Base-by-base conservation (phyloP, 1,140 invertebrate genomes). In the Neodiprion fabricii region DNA sequence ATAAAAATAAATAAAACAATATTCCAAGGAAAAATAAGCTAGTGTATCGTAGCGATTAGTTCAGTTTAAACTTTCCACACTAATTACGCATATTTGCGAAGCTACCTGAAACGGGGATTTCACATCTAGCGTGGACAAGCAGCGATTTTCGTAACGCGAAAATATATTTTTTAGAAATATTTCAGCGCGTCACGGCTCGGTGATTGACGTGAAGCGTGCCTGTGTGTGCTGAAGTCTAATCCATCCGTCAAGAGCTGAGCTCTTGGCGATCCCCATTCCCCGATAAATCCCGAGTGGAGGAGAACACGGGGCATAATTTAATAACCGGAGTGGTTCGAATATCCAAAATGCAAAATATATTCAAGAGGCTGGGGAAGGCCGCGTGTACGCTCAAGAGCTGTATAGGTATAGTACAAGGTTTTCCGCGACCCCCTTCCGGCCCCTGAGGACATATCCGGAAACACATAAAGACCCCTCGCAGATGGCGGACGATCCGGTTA, bases 311-410 rank as follows among this genome's bases (percentile, higher is more conserved):
- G 11, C 11, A 61, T 61, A 61, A 61, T 61, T 61, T 61, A 61
- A 61, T 61, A 61, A 61, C 11, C 53, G 11, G 53, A 61, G 53
- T 61, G 53, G 53, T 61, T 61, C 53, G 53, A 61, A 61, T 61
- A 61, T 61, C 53, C 53, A 17, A 61, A 61, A 61, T 61, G 53
- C 53, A 61, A 61, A 61, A 61, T 61, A 61, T 61, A 61, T 61
- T 61, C 53, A 14, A 61, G 53, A 61, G 53, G 53, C 11, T 12
- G 53, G 11, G n/a, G 11, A 61, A 14, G n/a, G 53, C 53, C 53
- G 53, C 53, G n/a, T 61, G 53, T 61, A 40, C 28, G 9, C 53
- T 61, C 2, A 40, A 40, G 28, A 40, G 28, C 28, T 40, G 1
- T 40, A 61, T 61, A 61, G 53, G 8, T 8, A 61, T 40, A 40